Conservation (phyloP, 2,113 vertebrate genomes). For the Serinus canaria region DNA sequence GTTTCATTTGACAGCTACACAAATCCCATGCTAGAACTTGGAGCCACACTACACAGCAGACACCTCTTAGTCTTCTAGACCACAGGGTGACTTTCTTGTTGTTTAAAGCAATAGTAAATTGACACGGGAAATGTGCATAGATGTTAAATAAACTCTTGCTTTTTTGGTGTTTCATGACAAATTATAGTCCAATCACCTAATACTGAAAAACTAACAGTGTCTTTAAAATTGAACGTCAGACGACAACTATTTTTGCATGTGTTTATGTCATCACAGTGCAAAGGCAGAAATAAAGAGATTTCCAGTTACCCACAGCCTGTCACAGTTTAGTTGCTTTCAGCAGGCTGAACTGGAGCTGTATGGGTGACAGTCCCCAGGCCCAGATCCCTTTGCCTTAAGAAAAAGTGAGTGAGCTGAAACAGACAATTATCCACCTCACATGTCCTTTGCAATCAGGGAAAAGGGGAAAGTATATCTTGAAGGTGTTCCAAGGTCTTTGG, state of each 20-base stretch:
- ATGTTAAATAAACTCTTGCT: neutral
- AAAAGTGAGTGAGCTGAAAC: neutral
- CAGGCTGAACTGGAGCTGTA: neutral
- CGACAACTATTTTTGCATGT: neutral
- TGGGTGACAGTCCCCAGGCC: neutral
- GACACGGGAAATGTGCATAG: neutral
- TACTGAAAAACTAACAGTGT: neutral
- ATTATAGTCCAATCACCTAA: neutral
- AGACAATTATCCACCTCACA: neutral
- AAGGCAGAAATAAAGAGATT: neutral
- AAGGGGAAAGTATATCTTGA: neutral
- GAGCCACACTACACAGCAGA: neutral
- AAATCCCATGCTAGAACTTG: neutral
- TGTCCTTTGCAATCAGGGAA: neutral
- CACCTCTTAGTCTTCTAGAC: neutral
- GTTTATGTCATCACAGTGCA: neutral
- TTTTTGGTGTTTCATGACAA: neutral
- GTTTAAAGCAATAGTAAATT: neutral
- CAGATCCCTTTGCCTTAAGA: neutral
- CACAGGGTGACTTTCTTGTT: neutral
- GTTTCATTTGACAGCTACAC: neutral
- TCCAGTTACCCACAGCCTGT: neutral
- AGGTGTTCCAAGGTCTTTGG: neutral
- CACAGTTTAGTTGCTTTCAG: neutral
- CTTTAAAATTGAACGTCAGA: neutral